phyloP scores from a whole-genome alignment of 2,797 vertebrate genomes.

The Aeoliscus strigatus region DNA sequence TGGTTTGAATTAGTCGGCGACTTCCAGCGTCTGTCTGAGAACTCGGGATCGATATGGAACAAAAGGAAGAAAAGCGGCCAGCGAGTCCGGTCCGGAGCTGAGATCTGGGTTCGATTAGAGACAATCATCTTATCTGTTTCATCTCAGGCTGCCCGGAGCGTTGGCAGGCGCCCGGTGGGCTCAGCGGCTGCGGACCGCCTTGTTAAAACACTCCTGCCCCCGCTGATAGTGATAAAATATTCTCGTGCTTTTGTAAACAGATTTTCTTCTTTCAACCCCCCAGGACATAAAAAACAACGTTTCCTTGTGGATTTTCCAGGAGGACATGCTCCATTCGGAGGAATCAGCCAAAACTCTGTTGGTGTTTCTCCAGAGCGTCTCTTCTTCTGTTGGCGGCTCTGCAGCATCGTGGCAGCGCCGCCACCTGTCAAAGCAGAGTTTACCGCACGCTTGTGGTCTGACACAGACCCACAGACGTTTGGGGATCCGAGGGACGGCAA shows the following conservation, averaged over 20 bases:
- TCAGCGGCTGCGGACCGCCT: slow-evolving; percentile 88
- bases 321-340: slow-evolving; percentile 19
- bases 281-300: slow-evolving; percentile 77
- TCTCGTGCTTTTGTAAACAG: slow-evolving; percentile 97
- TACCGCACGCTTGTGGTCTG: no score
- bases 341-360: slow-evolving; percentile 40
- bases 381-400: slow-evolving; percentile 15
- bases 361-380: slow-evolving; percentile 37
- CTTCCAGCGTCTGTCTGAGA: slow-evolving; percentile 92
- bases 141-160: slow-evolving; percentile 96
- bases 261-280: slow-evolving; percentile 88
- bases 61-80: slow-evolving; percentile 48
- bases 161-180: slow-evolving; percentile 87
- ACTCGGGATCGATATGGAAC: slow-evolving; percentile 88
- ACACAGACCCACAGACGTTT: no score
- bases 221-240: slow-evolving; percentile 97
- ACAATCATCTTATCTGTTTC: slow-evolving; percentile 99
- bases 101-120: slow-evolving; percentile 99
- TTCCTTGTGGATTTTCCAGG: slow-evolving; percentile 32
- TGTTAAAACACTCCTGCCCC: slow-evolving; percentile 96
- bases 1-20: slow-evolving; percentile 96
- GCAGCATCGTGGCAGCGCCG: slow-evolving; percentile 11
- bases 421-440: slow-evolving; percentile 81
- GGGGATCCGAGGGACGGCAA: no score
- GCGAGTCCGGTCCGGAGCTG: slow-evolving; percentile 73